Evolutionary conservation across 2,797 vertebrate genomes (phyloP).

Genomic region (Propithecus deckenii): DNA sequence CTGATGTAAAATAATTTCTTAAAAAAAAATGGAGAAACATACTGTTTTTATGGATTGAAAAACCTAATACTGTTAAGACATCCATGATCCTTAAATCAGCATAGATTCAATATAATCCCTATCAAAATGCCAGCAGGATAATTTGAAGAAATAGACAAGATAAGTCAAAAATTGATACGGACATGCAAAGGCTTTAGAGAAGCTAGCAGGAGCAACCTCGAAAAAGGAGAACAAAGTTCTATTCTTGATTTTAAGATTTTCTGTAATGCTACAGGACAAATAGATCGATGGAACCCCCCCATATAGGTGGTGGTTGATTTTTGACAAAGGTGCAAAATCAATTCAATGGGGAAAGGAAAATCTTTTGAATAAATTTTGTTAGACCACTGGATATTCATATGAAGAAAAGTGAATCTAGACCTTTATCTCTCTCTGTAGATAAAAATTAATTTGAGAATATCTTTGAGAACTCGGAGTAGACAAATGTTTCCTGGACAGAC

Average conservation of each 20-base stretch:
- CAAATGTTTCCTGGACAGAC: not conserved
- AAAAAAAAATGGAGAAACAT: not conserved
- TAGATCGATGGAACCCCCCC: not conserved
- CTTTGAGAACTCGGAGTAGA: not conserved
- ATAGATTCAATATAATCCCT: not conserved
- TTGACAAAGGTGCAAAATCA: not conserved
- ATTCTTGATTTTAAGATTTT: conserved; percentile 12
- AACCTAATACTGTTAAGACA: not conserved
- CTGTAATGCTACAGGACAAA: not conserved
- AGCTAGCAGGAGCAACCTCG: not conserved
- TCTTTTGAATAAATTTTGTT: not conserved
- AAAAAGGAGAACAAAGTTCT: not conserved
- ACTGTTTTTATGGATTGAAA: not conserved
- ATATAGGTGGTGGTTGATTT: not conserved
- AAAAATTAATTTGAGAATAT: conserved; percentile 20
- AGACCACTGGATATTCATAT: not conserved
- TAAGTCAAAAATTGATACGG: not conserved
- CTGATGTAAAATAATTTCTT: not conserved
- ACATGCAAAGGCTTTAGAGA: not conserved
- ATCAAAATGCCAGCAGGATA: not conserved
- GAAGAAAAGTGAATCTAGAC: not conserved
- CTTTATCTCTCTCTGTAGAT: not conserved
- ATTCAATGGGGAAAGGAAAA: not conserved
- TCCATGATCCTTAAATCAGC: not conserved
- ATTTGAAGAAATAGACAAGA: conserved; percentile 18